These are phyloP conservation scores for Apodemus agrarius DNA, from an alignment of 2,797 vertebrate genomes.

Conservation along the genomic window DNA sequence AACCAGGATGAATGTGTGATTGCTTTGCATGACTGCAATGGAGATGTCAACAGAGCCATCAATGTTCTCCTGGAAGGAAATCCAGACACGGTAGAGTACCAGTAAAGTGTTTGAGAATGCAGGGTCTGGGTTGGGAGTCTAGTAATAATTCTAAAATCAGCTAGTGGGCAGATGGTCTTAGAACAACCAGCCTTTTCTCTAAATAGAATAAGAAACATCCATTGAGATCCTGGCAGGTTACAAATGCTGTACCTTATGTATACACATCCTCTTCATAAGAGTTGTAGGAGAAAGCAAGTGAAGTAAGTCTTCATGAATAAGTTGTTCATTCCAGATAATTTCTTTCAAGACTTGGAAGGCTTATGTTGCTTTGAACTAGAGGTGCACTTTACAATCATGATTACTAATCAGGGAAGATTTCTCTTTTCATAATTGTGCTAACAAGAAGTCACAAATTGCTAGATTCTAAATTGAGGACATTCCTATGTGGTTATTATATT, in stretches of 20 bases:
- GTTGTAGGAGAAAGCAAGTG: conserved; percentile 33
- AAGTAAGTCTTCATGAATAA: conserved; percentile 60
- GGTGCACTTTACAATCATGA: conserved; percentile 26
- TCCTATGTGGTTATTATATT: neutral
- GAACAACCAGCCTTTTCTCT: neutral
- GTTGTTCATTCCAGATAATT: conserved; percentile 59
- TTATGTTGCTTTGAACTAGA: conserved; percentile 55
- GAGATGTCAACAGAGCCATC: conserved; percentile 99
- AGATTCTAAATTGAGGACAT: neutral
- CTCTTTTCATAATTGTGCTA: neutral
- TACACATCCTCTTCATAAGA: neutral
- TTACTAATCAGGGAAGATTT: conserved; percentile 44
- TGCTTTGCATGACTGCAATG: conserved; percentile 98
- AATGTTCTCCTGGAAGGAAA: conserved; percentile 98
- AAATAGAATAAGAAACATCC: neutral
- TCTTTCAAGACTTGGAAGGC: neutral
- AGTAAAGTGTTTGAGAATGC: conserved; percentile 24
- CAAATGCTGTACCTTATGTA: conserved; percentile 31
- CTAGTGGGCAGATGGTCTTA: conserved; percentile 40
- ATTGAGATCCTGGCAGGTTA: conserved; percentile 36
- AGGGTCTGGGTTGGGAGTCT: neutral
- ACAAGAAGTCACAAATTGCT: neutral
- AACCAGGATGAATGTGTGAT: conserved; percentile 99
- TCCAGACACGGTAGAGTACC: conserved; percentile 94
- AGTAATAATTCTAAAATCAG: conserved; percentile 50